Base-by-base conservation (phyloP, 2,888 invertebrate genomes). In the Fabriciana adippe region DNA sequence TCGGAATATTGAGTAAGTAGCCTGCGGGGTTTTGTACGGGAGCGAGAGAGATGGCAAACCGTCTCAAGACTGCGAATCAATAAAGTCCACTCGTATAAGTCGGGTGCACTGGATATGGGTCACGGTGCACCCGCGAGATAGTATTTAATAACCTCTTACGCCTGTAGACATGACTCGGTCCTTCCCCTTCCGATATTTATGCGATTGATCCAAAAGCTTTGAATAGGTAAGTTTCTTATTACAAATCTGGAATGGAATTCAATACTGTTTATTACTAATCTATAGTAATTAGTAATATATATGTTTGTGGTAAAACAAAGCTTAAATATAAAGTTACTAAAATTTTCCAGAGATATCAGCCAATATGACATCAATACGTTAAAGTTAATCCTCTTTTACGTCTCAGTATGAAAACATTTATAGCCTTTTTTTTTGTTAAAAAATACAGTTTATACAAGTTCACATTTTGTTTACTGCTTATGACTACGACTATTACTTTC, bases 61-160 rank as follows among this genome's bases (percentile, higher is more conserved):
- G 88, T 92, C 93, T 93, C 92, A 93, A 93, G 93, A 93, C 93
- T 90, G 83, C 87, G 93, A 93, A 93, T 93, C 93, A 92, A 93
- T 93, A 93, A 90, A 92, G 92, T 91, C 90, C 92, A 92, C 90
- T 92, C 85, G 89, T 89, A 89, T 84, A 89, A 87, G 89, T 85
- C 86, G 89, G 85, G 84, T 91, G 92, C 92, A 91, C 83, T 81
- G 84, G 87, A 92, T 92, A 81, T 91, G 88, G 92, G 92, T 91
- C 92, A 89, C 87, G 85, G 86, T 91, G 92, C 91, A 91, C 85
- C 86, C 80, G 81, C 79, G 78, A 83, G 86, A 85, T 82, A 85
- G 78, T 89, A 87, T 89, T 90, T 90, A 90, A 90, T 90, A 89
- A 89, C 87, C 85, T 76, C 74, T 73, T 74, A 80, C 76, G 77